A percentile compares a stretch with the other conserved stretches of the same genome.
These are phyloP conservation scores for Hyaena hyaena DNA, from an alignment of 2,113 vertebrate species.

Conservation along the genomic window DNA sequence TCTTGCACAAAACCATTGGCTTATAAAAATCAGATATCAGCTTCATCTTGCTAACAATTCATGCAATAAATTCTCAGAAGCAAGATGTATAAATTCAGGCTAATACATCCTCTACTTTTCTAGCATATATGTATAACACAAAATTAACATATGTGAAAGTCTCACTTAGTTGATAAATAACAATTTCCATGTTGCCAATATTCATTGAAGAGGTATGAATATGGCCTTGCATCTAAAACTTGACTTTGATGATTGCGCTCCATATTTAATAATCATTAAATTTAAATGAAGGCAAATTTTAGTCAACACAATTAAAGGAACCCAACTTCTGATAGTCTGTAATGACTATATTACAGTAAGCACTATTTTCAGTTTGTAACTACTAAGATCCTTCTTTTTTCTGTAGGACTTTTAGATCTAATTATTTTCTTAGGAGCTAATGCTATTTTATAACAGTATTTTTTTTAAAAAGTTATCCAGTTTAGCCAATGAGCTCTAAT, in stretches of 20 bases:
- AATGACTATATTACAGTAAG: background rate
- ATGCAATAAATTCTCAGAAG: background rate
- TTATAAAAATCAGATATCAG: slow-evolving; percentile 26
- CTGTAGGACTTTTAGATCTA: background rate
- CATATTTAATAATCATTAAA: background rate
- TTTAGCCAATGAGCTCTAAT: slow-evolving; percentile 33
- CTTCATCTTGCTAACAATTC: slow-evolving; percentile 40
- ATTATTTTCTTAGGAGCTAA: slow-evolving; percentile 26
- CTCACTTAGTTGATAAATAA: background rate
- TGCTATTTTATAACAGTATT: slow-evolving; percentile 3
- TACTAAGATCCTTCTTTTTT: background rate
- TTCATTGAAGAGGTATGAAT: background rate
- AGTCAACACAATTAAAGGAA: slow-evolving; percentile 18
- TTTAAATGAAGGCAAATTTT: slow-evolving; percentile 12
- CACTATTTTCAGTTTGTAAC: slow-evolving; percentile 3
- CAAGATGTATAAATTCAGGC: background rate
- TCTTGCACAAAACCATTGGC: background rate
- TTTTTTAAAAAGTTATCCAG: background rate
- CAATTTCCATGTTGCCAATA: background rate
- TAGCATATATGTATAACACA: slow-evolving; percentile 13
- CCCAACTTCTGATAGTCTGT: background rate
- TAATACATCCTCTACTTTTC: background rate
- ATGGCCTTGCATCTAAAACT: background rate
- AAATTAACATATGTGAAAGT: background rate
- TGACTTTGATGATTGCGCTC: background rate